phyloP scores from a whole-genome alignment of 2,888 invertebrate species.

The Spodoptera exigua region DNA sequence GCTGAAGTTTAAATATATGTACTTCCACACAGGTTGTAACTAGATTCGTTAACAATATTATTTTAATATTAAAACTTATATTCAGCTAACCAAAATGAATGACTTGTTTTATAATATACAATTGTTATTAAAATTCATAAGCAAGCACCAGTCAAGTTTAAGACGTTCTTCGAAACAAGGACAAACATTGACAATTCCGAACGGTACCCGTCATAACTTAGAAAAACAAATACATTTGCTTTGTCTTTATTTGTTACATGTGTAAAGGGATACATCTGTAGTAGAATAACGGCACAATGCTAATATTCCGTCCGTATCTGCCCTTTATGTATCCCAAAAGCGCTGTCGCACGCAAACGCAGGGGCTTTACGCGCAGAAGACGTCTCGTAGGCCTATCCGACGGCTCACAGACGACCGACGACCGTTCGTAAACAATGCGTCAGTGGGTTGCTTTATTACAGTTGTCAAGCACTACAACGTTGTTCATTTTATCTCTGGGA shows the following conservation, averaged over 20 bases:
- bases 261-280: conserved; percentile 38
- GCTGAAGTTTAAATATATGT: too few species aligned
- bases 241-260: conserved; percentile 40
- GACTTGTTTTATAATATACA: too few species aligned
- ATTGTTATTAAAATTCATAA: too few species aligned
- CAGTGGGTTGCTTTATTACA: conserved; percentile 60
- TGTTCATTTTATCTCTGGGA: conserved; percentile 62
- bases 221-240: conserved; percentile 24
- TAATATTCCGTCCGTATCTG: conserved; percentile 44
- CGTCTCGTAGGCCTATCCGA: conserved; percentile 37
- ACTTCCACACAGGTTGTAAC: background rate
- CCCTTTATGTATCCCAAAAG: conserved; percentile 45
- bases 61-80: too few species aligned
- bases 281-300: conserved; percentile 37
- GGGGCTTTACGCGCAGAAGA: conserved; percentile 43
- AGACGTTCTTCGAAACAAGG: background rate
- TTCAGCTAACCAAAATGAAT: too few species aligned
- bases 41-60: background rate
- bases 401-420: conserved; percentile 45
- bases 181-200: conserved; percentile 1
- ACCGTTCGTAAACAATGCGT: conserved; percentile 58
- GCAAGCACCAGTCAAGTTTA: background rate
- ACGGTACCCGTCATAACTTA: conserved; percentile 4
- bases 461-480: conserved; percentile 59
- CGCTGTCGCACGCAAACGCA: conserved; percentile 53